phyloP scores from a whole-genome alignment of 1,140 invertebrate genomes.

The Halesus radiatus region DNA sequence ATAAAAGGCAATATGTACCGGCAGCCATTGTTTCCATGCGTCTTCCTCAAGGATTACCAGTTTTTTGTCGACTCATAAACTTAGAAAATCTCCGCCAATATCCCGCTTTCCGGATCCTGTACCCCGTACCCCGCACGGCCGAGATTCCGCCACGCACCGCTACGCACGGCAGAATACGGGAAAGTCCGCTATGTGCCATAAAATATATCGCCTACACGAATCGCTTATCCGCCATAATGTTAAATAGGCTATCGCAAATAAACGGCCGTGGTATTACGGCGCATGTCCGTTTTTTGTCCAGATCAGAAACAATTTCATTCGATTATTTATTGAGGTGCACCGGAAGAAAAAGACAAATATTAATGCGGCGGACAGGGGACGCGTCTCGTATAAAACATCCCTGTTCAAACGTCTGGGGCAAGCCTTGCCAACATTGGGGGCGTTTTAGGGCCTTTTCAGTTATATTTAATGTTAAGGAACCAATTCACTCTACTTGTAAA shows the following conservation, averaged over 20 bases:
- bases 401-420: conserved; percentile 42
- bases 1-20: not conserved
- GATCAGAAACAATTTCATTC: conserved; percentile 54
- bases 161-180: conserved; percentile 37
- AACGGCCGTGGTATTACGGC: conserved; percentile 36
- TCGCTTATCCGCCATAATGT: conserved; percentile 58
- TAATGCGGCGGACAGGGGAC: conserved; percentile 47
- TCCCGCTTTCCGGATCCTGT: not conserved
- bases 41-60: conserved; percentile 34
- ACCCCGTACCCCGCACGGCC: not conserved
- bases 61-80: conserved; percentile 50
- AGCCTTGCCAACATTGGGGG: conserved; percentile 1
- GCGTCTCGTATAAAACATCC: conserved; percentile 51
- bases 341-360: conserved; percentile 55
- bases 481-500: not conserved
- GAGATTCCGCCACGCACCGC: conserved; percentile 31
- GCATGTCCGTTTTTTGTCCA: conserved; percentile 24
- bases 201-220: conserved; percentile 57
- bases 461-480: not conserved
- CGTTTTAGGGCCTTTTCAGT: not conserved
- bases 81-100: conserved; percentile 25
- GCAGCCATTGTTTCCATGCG: conserved; percentile 14
- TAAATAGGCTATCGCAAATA: conserved; percentile 57
- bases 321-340: conserved; percentile 58
- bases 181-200: conserved; percentile 39